Conservation (phyloP, 2,113 vertebrate genomes). For the Alosa alosa region DNA sequence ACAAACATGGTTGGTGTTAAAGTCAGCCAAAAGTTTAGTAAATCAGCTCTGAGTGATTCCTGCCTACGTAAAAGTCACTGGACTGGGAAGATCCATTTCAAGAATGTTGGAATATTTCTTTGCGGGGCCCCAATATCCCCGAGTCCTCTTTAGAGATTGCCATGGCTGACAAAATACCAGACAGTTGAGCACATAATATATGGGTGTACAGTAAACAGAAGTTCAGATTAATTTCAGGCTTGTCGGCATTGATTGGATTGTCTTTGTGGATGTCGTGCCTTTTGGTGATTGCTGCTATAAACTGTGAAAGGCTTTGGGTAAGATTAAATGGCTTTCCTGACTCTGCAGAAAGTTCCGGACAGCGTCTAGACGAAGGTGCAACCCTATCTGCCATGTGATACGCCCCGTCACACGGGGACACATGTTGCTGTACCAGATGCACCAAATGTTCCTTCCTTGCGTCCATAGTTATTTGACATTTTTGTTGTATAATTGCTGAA, state of each 20-base stretch:
- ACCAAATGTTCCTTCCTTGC: not conserved
- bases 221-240: not conserved
- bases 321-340: conserved; percentile 9
- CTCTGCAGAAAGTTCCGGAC: not conserved
- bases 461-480: no score
- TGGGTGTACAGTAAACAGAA: not conserved
- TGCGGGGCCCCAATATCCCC: not conserved
- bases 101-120: not conserved
- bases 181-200: not conserved
- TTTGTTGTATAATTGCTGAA: not conserved
- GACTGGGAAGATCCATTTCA: not conserved
- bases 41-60: not conserved
- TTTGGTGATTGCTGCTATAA: not conserved
- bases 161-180: not conserved
- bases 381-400: not conserved
- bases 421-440: not conserved
- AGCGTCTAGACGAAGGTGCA: not conserved
- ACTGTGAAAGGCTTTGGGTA: not conserved
- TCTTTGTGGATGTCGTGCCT: not conserved
- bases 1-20: not conserved
- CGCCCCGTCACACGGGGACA: not conserved
- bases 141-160: not conserved
- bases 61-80: not conserved
- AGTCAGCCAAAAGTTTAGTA: not conserved
- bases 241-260: conserved; percentile 11